These are phyloP conservation scores for Hartigia nigra DNA, from an alignment of 2,888 invertebrate genomes.

Conservation along the genomic window DNA sequence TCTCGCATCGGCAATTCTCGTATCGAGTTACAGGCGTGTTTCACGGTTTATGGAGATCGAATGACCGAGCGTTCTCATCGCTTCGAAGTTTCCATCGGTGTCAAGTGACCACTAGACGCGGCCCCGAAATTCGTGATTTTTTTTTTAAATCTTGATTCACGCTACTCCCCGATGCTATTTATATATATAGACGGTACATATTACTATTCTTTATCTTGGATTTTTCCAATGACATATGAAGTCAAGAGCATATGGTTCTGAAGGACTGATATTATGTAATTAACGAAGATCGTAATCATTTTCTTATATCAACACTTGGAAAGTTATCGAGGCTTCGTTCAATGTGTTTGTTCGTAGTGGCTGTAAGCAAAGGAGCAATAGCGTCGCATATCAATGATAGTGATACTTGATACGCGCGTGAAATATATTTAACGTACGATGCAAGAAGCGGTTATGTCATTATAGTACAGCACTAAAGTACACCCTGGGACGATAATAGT, in stretches of 20 bases:
- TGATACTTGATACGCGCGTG: background rate
- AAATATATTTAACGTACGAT: background rate
- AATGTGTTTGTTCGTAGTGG: background rate
- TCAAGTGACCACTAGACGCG: background rate
- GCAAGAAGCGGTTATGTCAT: background rate
- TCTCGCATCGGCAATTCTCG: background rate
- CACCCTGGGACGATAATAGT: slow-evolving; percentile 18
- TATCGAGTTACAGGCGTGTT: slow-evolving; percentile 16
- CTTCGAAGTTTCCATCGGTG: background rate
- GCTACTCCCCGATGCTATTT: background rate
- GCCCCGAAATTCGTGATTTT: background rate
- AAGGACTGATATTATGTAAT: background rate
- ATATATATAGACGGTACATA: background rate
- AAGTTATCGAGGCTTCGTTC: background rate
- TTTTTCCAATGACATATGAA: background rate
- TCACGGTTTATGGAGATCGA: slow-evolving; percentile 28
- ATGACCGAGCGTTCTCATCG: slow-evolving; percentile 19
- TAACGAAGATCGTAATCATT: background rate
- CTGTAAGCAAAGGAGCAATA: background rate
- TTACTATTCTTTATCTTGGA: background rate
- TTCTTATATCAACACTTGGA: background rate
- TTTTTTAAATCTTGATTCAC: background rate
- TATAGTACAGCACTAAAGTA: background rate
- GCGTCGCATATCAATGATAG: background rate
- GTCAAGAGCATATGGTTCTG: background rate